phyloP scores from a whole-genome alignment of 35 echinoderm and acorn worm species.

The Patiria miniata region DNA sequence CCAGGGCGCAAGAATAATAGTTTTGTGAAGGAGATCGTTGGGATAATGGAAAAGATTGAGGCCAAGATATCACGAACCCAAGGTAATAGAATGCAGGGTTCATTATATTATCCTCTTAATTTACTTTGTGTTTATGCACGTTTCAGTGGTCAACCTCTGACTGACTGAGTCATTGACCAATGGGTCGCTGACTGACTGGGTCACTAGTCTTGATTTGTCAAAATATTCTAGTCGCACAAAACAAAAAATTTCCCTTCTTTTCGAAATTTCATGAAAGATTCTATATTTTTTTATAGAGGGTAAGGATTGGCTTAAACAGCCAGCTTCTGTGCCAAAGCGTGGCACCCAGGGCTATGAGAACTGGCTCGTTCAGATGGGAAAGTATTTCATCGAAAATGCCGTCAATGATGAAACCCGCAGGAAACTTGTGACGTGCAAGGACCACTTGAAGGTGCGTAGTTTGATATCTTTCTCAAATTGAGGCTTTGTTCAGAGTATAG shows the following conservation, averaged over 20 bases:
- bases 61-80: not conserved
- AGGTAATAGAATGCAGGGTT: not conserved
- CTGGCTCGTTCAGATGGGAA: slow-evolving; percentile 44
- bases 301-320: too few relatives aligned
- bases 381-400: not conserved
- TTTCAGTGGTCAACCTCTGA: too few relatives aligned
- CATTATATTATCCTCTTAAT: too few relatives aligned
- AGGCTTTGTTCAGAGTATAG: not conserved
- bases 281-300: too few relatives aligned
- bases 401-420: not conserved
- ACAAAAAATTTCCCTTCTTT: too few relatives aligned
- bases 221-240: too few relatives aligned
- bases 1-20: not conserved
- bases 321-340: not conserved
- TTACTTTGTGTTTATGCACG: too few relatives aligned
- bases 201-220: too few relatives aligned
- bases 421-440: slow-evolving; percentile 31
- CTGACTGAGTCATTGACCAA: too few relatives aligned
- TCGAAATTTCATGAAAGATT: too few relatives aligned
- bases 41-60: not conserved
- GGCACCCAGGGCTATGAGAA: slow-evolving; percentile 43
- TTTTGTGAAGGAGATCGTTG: not conserved
- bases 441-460: slow-evolving; percentile 29
- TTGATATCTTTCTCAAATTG: not conserved
- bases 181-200: too few relatives aligned